A percentile compares a stretch with the other conserved stretches of the same genome.
Conservation (phyloP, 2,113 vertebrate species). For the Okapia johnstoni region DNA sequence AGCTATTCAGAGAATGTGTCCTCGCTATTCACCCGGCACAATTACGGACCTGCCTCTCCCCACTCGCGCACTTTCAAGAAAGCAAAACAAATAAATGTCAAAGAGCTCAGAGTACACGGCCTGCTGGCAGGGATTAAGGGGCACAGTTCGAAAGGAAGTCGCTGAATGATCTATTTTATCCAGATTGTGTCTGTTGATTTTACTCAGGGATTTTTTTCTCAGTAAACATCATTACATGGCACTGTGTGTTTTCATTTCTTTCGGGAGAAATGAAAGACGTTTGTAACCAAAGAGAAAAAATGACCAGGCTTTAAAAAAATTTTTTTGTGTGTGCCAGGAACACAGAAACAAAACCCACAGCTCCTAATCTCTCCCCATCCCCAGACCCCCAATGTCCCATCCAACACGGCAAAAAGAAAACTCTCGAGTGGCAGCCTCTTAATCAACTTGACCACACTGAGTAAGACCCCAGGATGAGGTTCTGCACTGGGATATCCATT, state of each 20-base stretch:
- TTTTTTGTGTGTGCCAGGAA: neutral
- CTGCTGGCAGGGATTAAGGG: slow-evolving; percentile 69
- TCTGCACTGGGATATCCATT: rapidly evolving
- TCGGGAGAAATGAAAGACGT: slow-evolving; percentile 59
- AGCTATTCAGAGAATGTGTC: slow-evolving; percentile 73
- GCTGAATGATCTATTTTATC: slow-evolving; percentile 71
- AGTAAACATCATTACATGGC: slow-evolving; percentile 60
- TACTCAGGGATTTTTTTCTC: slow-evolving; percentile 35
- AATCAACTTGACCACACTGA: neutral
- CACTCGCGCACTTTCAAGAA: slow-evolving; percentile 58
- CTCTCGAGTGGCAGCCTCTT: rapidly evolving
- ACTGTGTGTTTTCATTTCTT: slow-evolving; percentile 45
- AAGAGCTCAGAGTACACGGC: slow-evolving; percentile 49
- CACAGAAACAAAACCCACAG: neutral
- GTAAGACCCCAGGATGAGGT: neutral
- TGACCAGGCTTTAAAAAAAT: neutral
- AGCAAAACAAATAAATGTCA: slow-evolving; percentile 72
- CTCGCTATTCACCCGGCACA: slow-evolving; percentile 67
- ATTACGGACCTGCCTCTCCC: slow-evolving; percentile 69
- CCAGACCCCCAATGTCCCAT: rapidly evolving
- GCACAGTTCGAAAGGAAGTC: slow-evolving; percentile 30
- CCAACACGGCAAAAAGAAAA: neutral
- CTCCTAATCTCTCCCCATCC: neutral
- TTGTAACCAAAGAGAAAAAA: slow-evolving; percentile 32
- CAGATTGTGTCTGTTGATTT: slow-evolving; percentile 66